Evolutionary conservation across 2,888 invertebrate genomes (phyloP).

Genomic region (Drosophila yooni): DNA sequence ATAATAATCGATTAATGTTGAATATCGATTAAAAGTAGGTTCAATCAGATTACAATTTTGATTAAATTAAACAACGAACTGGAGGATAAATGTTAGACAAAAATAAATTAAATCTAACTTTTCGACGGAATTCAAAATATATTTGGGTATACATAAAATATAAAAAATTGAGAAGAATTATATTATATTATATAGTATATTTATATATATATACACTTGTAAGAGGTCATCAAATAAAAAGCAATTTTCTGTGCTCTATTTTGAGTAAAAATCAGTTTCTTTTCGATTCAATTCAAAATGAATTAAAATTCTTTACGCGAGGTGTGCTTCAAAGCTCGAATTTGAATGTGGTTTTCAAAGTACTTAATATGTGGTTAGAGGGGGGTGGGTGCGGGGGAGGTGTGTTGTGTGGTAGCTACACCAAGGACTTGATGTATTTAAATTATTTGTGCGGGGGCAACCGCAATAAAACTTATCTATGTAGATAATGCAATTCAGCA

Average conservation of each 20-base stretch:
- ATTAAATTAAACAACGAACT: not conserved
- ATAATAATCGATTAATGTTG: not conserved
- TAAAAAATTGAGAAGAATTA: no score
- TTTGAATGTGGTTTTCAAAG: not conserved
- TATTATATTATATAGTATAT: no score
- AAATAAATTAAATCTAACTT: not conserved
- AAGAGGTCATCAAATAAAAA: not conserved
- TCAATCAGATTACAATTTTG: not conserved
- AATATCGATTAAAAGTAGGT: not conserved
- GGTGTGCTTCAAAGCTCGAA: no score
- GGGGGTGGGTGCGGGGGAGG: not conserved
- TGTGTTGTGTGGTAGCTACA: not conserved
- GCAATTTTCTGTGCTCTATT: not conserved
- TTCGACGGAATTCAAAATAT: not conserved
- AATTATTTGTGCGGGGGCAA: conserved; percentile 48
- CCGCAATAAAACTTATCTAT: conserved; percentile 76
- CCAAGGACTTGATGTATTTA: conserved; percentile 26
- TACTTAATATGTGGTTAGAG: conserved; percentile 5
- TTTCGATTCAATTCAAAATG: not conserved
- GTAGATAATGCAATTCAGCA: conserved; percentile 64
- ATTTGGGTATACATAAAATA: not conserved
- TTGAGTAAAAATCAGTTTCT: not conserved
- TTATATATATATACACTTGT: not conserved
- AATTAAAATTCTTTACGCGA: not conserved
- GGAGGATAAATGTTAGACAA: not conserved